Evolutionary conservation across 2,797 vertebrate genomes (phyloP), one percentile per base, ranked within the genome.

Genomic region (Etheostoma nigrum): DNA sequence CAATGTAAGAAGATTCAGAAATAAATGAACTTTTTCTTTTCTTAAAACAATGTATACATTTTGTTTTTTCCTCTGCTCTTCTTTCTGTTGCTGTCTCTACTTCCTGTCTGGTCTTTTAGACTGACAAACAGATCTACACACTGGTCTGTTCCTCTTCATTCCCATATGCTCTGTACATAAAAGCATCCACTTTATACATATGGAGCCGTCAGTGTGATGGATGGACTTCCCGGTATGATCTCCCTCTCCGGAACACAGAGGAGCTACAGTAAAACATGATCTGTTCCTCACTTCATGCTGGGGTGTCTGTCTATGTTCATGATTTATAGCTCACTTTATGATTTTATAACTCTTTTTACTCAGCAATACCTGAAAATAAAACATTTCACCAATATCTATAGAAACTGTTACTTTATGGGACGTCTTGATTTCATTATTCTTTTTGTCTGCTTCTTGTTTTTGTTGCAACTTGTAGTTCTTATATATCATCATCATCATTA

Each of bases 261-360:
- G 58, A 33, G 0, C 44, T n/a, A 30, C 71, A 53, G 75, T 68
- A 52, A 81, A 86, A 86, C 81, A 42, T 7, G 47, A 77, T 44
- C 47, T 45, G 55, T 13, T 36, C 61, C 19, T 51, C 61, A 4
- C 60, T 18, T 76, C 60, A 8, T 2, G 13, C 69, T 15, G 13
- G 5, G 54, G 67, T 0, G 61, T 63, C 63, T 10, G 61, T 77
- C 52, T 21, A 5, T 16, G 64, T n/a, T 23, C 10, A 18, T 68
- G 64, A 82, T 74, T 82, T 67, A 74, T 7, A 30, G 36, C 13
- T 52, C 6, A 6, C 42, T 44, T 44, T 44, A 44, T 40, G 36
- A 40, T 40, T 40, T 11, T 11, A 12, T 4, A 40, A 52, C 21
- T 63, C 4, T 48, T 61, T 70, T 55, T 33, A 45, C 63, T 30